phyloP scores from a whole-genome alignment of 2,888 invertebrate genomes.

The Platycheirus albimanus region DNA sequence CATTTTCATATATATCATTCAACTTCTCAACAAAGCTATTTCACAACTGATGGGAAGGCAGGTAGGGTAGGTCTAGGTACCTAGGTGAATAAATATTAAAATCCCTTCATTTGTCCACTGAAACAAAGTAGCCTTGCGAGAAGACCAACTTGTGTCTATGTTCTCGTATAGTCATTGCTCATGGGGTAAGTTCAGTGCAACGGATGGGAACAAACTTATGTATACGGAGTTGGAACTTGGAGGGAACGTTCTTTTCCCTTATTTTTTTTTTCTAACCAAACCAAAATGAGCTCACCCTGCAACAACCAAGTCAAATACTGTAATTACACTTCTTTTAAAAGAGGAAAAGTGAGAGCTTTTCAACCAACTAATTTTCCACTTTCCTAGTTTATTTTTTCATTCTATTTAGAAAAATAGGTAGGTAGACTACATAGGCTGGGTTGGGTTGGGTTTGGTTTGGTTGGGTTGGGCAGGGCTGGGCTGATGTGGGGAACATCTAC shows the following conservation, averaged over 20 bases:
- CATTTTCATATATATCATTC: constrained; percentile 52
- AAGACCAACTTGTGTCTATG: constrained; percentile 32
- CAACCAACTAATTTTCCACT: constrained; percentile 67
- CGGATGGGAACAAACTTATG: constrained; percentile 50
- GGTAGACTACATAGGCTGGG: too few relatives aligned
- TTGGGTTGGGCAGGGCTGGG: too few relatives aligned
- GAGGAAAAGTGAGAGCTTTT: constrained; percentile 48
- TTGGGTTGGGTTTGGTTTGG: too few relatives aligned
- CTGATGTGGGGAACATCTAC: too few relatives aligned
- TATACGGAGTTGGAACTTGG: constrained; percentile 29
- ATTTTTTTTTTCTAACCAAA: constrained; percentile 24
- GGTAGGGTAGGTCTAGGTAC: too few relatives aligned
- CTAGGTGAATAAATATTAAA: not conserved
- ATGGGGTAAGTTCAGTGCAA: too few relatives aligned
- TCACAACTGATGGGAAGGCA: constrained; percentile 37
- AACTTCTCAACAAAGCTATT: constrained; percentile 57
- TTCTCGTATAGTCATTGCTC: too few relatives aligned
- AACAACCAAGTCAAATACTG: constrained; percentile 54
- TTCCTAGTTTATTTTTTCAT: constrained; percentile 61
- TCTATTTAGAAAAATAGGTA: constrained; percentile 19
- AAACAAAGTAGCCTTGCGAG: constrained; percentile 36
- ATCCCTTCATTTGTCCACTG: constrained; percentile 33
- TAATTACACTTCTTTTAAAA: constrained; percentile 57
- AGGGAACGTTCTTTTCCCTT: too few relatives aligned
- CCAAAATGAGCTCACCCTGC: constrained; percentile 10